Base-by-base conservation (phyloP, 2,113 vertebrate species). In the Condylura cristata region DNA sequence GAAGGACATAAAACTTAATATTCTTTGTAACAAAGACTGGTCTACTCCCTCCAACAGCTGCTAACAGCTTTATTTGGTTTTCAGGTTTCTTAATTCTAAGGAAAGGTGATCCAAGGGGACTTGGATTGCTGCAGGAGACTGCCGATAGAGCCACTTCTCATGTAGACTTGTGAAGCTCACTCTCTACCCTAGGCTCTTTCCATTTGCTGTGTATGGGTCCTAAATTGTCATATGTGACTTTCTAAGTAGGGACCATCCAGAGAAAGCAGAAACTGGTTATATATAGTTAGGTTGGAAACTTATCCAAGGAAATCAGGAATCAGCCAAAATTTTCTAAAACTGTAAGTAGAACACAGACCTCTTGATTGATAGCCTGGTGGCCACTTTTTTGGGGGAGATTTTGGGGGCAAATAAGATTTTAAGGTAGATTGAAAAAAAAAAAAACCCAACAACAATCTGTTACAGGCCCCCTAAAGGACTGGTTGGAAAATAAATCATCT, bases 281-380 rank as follows among this genome's bases (percentile, higher is more conserved):
- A 78, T 53, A 34, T 16, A 46, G n/a, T 20, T 48, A 86, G 44
- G 0, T 28, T 46, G 20, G 46, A 80, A 66, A 44, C 39, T 97
- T 11, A 7, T 58, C 10, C n/a, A 61, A 22, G 48, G 56, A 93
- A 91, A 12, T 56, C 34, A 58, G 63, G 81, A 89, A 87, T 53
- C 53, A n/a, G 46, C 32, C 56, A 91, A 4, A 68, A 53, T 76
- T 93, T 91, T 74, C 41, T 51, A 79, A 80, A 86, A 89, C 37
- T 20, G 17, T 86, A 32, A 63, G 37, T 85, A 91, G 56, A 89
- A 85, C 22, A 87, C 17, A 75, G n/a, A 3, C 11, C 48, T 93
- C 37, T 94, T 79, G 58, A 16, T 79, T 85, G 79, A 30, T 51
- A 65, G 11, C 76, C 32, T 89, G 56, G 56, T 28, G 46, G 24